Evolutionary conservation across 2,888 invertebrate genomes (phyloP), one percentile per base, ranked within the genome.

Genomic region (Plebejus argus): DNA sequence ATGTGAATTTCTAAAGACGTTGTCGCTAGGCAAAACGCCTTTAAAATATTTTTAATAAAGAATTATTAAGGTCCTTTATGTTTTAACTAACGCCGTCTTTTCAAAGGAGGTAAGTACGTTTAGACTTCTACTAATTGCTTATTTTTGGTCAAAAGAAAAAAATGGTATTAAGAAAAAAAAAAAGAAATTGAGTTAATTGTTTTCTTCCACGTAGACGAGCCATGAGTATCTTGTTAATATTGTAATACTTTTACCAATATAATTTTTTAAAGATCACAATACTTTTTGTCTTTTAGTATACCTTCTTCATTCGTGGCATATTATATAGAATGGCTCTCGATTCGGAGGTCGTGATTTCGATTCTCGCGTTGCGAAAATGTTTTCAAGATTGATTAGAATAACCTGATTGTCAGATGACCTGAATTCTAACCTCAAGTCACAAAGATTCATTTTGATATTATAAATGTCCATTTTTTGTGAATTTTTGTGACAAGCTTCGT

Each of bases 11-110:
- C 12, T n/a, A 15, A 71, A 1, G 28, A 12, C 6, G 12, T 70
- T 28, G 28, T 45, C 45, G 45, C 2, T 39, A 39, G 33, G 10
- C 15, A 2, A 28, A 70, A 70, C 5, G 35, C n/a, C 33, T 70
- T 20, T n/a, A 4, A 71, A 39, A 39, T 39, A 39, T 39, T 39
- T 70, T 71, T 39, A n/a, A 71, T 20, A 71, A 71, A 39, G n/a
- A 39, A 39, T 20, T 39, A 39, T 20, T 39, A 39, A 39, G 71
- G 35, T 35, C 35, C 15, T 70, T 70, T 18, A 70, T 70, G 18
- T 35, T 70, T 35, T 70, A n/a, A 35, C n/a, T 71, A 71, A 71
- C 39, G 39, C 7, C n/a, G 35, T 35, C 71, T n/a, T 35, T 71
- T 71, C 39, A n/a, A 39, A 39, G 5, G 35, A 70, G 20, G 3